A percentile compares a stretch with the other conserved stretches of the same genome.
These are phyloP conservation scores for Drosophila auraria DNA, from an alignment of 1,140 invertebrate species.

Conservation along the genomic window DNA sequence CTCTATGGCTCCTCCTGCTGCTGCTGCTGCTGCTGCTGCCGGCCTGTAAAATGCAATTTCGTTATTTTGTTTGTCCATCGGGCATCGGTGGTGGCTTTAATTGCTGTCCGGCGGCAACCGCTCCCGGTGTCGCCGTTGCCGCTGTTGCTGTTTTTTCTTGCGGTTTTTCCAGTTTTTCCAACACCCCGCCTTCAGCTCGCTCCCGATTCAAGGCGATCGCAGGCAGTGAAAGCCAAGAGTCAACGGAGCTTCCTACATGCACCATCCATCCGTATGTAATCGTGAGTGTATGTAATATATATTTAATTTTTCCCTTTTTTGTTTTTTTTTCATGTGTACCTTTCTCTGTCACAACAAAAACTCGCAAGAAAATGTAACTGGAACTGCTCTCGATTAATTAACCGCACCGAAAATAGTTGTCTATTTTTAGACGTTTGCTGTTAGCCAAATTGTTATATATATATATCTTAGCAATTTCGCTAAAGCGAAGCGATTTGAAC, in stretches of 20 bases:
- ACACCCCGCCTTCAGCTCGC: conserved; percentile 40
- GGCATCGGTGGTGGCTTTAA: conserved; percentile 62
- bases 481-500: conserved; percentile 59
- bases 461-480: conserved; percentile 23
- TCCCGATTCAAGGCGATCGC: conserved; percentile 53
- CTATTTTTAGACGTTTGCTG: conserved; percentile 35
- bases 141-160: too few relatives aligned
- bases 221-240: conserved; percentile 66
- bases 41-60: conserved; percentile 75
- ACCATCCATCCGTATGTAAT: conserved; percentile 1
- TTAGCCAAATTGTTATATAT: conserved; percentile 15
- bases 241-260: conserved; percentile 39
- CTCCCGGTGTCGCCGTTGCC: conserved; percentile 13
- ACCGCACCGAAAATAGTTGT: conserved; percentile 46
- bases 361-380: conserved; percentile 1
- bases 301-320: conserved; percentile 21
- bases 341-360: conserved; percentile 25
- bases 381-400: conserved; percentile 48
- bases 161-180: conserved; percentile 71
- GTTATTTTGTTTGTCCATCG: conserved; percentile 72
- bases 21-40: too few relatives aligned
- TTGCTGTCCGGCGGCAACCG: conserved; percentile 42
- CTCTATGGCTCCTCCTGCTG: conserved; percentile 8
- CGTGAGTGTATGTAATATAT: conserved; percentile 11
- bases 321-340: conserved; percentile 2